A percentile compares a stretch with the other conserved stretches of the same genome.
phyloP scores from a whole-genome alignment of 2,113 vertebrate genomes.

The Castor canadensis region DNA sequence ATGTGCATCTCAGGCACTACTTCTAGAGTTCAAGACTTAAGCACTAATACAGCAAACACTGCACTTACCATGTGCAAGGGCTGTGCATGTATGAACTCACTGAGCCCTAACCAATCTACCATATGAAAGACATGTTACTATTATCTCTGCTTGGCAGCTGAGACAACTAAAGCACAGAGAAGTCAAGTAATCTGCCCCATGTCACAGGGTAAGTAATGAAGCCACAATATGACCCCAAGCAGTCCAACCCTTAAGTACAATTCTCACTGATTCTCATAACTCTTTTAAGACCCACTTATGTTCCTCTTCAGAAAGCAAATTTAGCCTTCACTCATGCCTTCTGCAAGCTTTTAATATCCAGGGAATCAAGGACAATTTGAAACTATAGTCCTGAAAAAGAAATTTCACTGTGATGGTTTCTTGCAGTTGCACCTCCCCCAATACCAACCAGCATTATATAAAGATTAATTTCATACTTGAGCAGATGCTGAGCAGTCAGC shows the following conservation, averaged over 20 bases:
- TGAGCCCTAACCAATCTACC: neutral
- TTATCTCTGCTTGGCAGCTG: neutral
- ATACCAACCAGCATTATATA: conserved; percentile 18
- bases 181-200: neutral
- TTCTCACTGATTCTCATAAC: conserved; percentile 10
- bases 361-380: conserved; percentile 14
- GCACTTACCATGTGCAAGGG: neutral
- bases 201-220: neutral
- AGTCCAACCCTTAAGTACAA: neutral
- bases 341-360: conserved; percentile 45
- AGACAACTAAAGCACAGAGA: conserved; percentile 30
- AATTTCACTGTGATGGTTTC: conserved; percentile 37
- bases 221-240: neutral
- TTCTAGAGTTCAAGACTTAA: conserved; percentile 28
- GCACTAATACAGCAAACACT: neutral
- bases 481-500: neutral
- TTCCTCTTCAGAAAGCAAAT: conserved; percentile 37
- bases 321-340: neutral
- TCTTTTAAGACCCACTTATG: neutral
- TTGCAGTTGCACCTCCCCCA: neutral
- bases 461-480: conserved; percentile 57
- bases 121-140: neutral
- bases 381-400: conserved; percentile 13
- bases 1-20: neutral
- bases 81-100: neutral